Percentiles rank a stretch among this genome's conserved stretches.
Evolutionary conservation across 2,113 vertebrate species (phyloP).

Genomic region (Forbesichthys agassizii): DNA sequence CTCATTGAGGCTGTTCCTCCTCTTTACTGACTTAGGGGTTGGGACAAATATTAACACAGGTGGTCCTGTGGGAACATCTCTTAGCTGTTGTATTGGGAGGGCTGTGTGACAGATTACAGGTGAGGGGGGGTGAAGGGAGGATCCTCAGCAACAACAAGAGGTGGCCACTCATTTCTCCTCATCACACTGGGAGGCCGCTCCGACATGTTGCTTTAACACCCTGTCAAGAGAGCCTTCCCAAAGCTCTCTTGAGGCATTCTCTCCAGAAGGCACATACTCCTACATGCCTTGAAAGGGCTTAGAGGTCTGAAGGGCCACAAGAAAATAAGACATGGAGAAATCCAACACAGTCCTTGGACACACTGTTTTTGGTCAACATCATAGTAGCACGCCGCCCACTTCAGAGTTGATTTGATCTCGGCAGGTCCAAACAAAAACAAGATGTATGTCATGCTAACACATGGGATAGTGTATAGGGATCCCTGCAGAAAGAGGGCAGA

Average conservation of each 20-base stretch:
- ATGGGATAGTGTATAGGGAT: slow-evolving; percentile 22
- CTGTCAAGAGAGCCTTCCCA: slow-evolving; percentile 78
- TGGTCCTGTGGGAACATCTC: slow-evolving; percentile 82
- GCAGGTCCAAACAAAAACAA: slow-evolving; percentile 55
- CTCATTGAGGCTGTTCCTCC: slow-evolving; percentile 47
- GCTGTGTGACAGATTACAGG: slow-evolving; percentile 79
- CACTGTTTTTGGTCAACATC: slow-evolving; percentile 69
- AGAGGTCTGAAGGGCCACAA: slow-evolving; percentile 65
- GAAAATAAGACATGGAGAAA: slow-evolving; percentile 75
- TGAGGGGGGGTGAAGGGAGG: slow-evolving; percentile 59
- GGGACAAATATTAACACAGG: slow-evolving; percentile 86
- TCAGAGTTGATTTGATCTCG: slow-evolving; percentile 51
- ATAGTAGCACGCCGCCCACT: slow-evolving; percentile 58
- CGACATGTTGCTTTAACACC: slow-evolving; percentile 82
- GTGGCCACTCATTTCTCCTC: slow-evolving; percentile 73
- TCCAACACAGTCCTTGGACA: slow-evolving; percentile 70
- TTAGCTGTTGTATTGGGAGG: slow-evolving; percentile 75
- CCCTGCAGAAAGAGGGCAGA: slow-evolving; percentile 2
- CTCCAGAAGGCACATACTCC: slow-evolving; percentile 59
- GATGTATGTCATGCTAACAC: slow-evolving; percentile 56
- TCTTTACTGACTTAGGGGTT: slow-evolving; percentile 68
- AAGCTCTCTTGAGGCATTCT: slow-evolving; percentile 67
- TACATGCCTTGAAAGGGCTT: slow-evolving; percentile 76
- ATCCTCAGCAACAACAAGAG: slow-evolving; percentile 75
- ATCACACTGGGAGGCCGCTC: slow-evolving; percentile 72